phyloP scores from a whole-genome alignment of 1,140 invertebrate species.

The Tetranychus urticae region DNA sequence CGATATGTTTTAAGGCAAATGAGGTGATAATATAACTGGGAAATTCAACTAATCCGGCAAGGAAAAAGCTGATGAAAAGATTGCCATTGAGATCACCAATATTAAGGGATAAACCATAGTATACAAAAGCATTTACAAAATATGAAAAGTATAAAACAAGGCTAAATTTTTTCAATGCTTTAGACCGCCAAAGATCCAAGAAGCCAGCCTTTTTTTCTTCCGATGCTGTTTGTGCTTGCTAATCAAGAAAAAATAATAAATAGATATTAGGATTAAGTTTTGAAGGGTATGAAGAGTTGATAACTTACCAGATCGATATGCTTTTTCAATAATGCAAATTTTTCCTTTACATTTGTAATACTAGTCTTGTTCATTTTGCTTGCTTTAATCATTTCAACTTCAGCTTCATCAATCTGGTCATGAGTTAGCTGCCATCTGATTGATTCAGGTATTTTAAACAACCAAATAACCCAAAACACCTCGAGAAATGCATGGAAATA shows the following conservation, averaged over 20 bases:
- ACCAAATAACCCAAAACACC: background rate
- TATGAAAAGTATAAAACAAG: constrained; percentile 12
- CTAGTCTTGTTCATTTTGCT: background rate
- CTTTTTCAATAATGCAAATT: background rate
- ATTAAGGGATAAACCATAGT: constrained; percentile 58
- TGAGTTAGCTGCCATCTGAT: constrained; percentile 8
- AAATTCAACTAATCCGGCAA: constrained; percentile 47
- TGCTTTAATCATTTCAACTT: constrained; percentile 1
- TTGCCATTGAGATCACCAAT: constrained; percentile 46
- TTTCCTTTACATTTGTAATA: background rate
- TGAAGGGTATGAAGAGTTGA: background rate
- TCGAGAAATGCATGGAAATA: constrained; percentile 32
- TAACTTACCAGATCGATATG: background rate
- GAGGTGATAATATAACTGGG: constrained; percentile 43
- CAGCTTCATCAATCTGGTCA: background rate
- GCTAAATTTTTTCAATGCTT: constrained; percentile 9
- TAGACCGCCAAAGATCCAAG: constrained; percentile 4
- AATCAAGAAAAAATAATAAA: background rate
- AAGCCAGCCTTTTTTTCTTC: background rate
- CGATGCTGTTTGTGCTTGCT: background rate
- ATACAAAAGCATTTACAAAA: constrained; percentile 22
- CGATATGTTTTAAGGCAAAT: constrained; percentile 11
- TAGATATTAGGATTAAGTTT: background rate
- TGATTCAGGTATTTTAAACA: constrained; percentile 4
- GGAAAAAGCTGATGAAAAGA: constrained; percentile 45